Evolutionary conservation across 2,797 vertebrate genomes (phyloP).

Genomic region (Chiroxiphia lanceolata): DNA sequence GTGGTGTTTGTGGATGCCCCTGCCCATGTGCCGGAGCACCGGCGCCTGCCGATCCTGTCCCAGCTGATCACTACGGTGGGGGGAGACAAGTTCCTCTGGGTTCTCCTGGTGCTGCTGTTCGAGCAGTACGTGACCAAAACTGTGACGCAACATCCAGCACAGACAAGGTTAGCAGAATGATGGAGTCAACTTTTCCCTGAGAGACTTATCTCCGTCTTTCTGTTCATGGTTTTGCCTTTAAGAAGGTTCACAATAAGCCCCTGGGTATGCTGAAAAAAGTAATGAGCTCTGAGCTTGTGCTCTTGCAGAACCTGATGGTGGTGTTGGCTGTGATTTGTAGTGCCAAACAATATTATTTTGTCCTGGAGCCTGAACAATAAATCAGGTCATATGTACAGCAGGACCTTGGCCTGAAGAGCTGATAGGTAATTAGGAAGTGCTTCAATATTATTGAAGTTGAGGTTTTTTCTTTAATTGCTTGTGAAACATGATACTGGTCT

Average conservation of each 20-base stretch:
- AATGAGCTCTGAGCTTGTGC: background rate
- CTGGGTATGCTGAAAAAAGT: background rate
- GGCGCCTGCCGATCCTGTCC: conserved; percentile 85
- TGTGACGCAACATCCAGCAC: conserved; percentile 31
- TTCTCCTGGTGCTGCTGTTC: conserved; percentile 87
- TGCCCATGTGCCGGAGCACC: conserved; percentile 92
- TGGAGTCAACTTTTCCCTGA: background rate
- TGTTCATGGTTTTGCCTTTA: background rate
- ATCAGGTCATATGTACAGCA: background rate
- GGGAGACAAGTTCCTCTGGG: conserved; percentile 89
- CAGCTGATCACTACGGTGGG: conserved; percentile 86
- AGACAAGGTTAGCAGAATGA: conserved; percentile 81
- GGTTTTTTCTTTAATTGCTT: background rate
- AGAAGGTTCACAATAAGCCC: background rate
- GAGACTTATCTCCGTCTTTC: background rate
- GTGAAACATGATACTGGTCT: background rate
- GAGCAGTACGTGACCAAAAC: conserved; percentile 88
- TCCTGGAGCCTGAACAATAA: background rate
- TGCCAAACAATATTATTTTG: background rate
- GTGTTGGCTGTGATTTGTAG: background rate
- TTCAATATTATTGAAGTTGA: background rate
- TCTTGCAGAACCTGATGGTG: background rate
- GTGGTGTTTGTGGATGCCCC: conserved; percentile 93
- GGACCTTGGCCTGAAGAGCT: background rate
- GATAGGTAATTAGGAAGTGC: background rate